Base-by-base conservation (phyloP, 2,888 invertebrate species). In the Scaptomyza flava region DNA sequence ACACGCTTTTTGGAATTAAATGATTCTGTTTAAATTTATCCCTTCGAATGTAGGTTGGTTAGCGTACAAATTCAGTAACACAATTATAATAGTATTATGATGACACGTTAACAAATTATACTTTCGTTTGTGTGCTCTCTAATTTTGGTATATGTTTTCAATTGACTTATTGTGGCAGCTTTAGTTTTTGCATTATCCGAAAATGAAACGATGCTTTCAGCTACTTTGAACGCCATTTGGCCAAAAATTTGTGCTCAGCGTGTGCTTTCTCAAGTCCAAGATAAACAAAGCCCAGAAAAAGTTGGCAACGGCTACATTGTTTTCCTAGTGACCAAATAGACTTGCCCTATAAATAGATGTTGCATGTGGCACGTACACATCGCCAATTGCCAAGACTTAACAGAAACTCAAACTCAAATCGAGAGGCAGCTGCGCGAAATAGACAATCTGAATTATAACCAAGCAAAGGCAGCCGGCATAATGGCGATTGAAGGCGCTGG, bases 391-490 rank as follows among this genome's bases (percentile, higher is more conserved):
- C 61, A 61, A 65, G 48, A 60, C 59, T 73, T 62, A 51, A 54
- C 51, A 54, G 14, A 42, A 56, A 46, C 46, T 61, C 43, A 62
- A 72, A 69, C 79, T 79, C 68, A 87, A 87, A 73, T 82, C 87
- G 77, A 79, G 83, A 72, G 84, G 86, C 88, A 84, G 88, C 86
- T 84, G 84, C 81, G 80, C 80, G 76, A 85, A 84, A 84, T 84
- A 88, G 86, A 84, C 84, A 84, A 87, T 87, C 86, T 85, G 74
- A 84, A 84, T 84, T 87, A 84, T 84, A 86, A 82, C 68, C 67
- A 57, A 65, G 60, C 50, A 53, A 50, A 50, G 60, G 50, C 65
- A 62, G 52, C 17, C 48, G 42, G 59, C 53, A 54, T 48, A 57
- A 43, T 41, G 59, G 52, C 61, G 58, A 62, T 61, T 62, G 67